A percentile compares a stretch with the other conserved stretches of the same genome.
These are phyloP conservation scores for Gambusia yucatana DNA, from an alignment of 2,797 vertebrate genomes.

Conservation along the genomic window DNA sequence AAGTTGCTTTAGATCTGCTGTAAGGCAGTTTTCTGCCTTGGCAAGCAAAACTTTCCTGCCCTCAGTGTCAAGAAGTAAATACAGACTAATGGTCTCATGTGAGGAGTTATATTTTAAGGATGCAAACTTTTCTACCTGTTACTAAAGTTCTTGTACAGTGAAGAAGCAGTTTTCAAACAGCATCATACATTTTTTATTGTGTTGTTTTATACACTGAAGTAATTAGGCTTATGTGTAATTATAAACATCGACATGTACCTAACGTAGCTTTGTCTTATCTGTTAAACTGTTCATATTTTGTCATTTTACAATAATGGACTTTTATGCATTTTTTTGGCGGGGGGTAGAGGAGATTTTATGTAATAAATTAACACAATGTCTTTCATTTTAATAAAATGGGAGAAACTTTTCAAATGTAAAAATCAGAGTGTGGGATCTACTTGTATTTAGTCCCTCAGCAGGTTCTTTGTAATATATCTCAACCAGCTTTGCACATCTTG, in stretches of 20 bases:
- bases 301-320: neutral
- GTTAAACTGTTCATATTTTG: neutral
- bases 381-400: neutral
- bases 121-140: neutral
- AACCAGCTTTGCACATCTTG: neutral
- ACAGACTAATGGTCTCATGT: neutral
- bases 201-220: neutral
- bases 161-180: neutral
- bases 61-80: neutral
- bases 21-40: neutral
- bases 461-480: neutral
- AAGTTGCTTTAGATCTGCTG: neutral
- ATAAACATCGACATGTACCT: neutral
- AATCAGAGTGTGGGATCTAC: neutral
- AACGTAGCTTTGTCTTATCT: neutral
- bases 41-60: neutral
- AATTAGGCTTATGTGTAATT: neutral
- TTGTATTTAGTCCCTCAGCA: neutral
- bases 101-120: neutral
- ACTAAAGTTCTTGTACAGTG: neutral
- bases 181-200: neutral
- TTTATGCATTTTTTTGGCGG: neutral
- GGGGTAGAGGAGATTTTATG: neutral
- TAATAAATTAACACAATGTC: neutral
- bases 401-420: neutral